Evolutionary conservation across 1,140 invertebrate species (phyloP).

Genomic region (Prorops nasuta): DNA sequence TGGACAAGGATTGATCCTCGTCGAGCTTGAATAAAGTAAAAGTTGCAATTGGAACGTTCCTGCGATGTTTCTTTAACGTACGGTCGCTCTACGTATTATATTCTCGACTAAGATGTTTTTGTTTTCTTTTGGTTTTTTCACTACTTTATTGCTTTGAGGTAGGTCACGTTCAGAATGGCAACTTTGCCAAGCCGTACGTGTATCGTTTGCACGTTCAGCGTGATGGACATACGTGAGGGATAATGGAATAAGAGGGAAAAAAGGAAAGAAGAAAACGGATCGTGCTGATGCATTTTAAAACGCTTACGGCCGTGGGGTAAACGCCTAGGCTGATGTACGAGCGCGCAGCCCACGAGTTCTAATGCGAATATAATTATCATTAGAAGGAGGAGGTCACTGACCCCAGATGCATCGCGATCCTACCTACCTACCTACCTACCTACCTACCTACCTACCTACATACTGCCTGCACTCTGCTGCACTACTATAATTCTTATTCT

Average conservation of each 20-base stretch:
- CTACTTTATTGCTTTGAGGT: slow-evolving; percentile 11
- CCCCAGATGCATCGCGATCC: slow-evolving; percentile 17
- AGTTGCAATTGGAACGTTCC: too few species aligned
- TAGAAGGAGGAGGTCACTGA: slow-evolving; percentile 19
- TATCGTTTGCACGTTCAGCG: slow-evolving; percentile 12
- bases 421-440: too few species aligned
- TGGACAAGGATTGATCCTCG: too few species aligned
- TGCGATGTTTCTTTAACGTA: too few species aligned
- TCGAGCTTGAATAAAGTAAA: too few species aligned
- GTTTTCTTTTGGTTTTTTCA: too few species aligned
- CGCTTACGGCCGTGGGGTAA: slow-evolving; percentile 18
- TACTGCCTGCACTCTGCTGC: too few species aligned
- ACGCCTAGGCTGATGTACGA: slow-evolving; percentile 22
- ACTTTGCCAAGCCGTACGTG: slow-evolving; percentile 6
- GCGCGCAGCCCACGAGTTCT: slow-evolving; percentile 16
- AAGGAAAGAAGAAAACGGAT: slow-evolving; percentile 19
- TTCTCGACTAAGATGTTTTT: too few species aligned
- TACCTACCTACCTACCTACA: too few species aligned
- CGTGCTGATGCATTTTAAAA: slow-evolving; percentile 28
- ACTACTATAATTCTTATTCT: too few species aligned
- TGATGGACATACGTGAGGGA: slow-evolving; percentile 17
- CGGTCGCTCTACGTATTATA: too few species aligned
- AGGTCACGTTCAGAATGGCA: slow-evolving; percentile 14
- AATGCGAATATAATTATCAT: slow-evolving; percentile 32
- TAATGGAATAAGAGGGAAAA: slow-evolving; percentile 10